phyloP scores from a whole-genome alignment of 2,888 invertebrate genomes.

The Allacma fusca region DNA sequence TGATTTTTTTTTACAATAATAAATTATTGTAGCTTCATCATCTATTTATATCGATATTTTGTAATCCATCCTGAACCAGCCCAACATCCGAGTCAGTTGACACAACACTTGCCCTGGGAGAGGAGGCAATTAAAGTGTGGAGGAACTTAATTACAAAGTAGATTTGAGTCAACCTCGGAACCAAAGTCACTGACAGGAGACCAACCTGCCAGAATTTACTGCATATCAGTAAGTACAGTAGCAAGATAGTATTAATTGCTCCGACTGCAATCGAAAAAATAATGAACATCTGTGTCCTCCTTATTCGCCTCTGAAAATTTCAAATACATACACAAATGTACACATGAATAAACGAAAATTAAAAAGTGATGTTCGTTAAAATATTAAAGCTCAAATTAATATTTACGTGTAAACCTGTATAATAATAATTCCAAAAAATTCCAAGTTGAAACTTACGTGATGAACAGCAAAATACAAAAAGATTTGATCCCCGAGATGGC shows the following conservation, averaged over 20 bases:
- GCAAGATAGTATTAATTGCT: background rate
- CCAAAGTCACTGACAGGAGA: background rate
- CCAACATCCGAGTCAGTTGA: background rate
- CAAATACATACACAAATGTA: too few species aligned
- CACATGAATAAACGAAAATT: too few species aligned
- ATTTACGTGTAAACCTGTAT: too few species aligned
- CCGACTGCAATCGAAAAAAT: background rate
- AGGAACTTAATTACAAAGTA: background rate
- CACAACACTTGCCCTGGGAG: background rate
- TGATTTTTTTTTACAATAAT: too few species aligned
- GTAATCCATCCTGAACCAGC: background rate
- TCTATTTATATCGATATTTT: background rate
- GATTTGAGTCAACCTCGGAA: background rate
- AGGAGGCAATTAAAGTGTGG: background rate
- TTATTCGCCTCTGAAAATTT: constrained; percentile 1
- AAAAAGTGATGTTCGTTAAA: too few species aligned
- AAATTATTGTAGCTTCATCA: too few species aligned
- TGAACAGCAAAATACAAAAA: constrained; percentile 10
- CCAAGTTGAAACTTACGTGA: too few species aligned
- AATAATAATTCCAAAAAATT: too few species aligned
- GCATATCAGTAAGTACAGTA: background rate
- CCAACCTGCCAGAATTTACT: background rate
- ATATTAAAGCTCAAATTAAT: too few species aligned
- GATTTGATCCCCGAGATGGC: background rate
- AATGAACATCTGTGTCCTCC: background rate